Conservation (phyloP, 2,797 vertebrate species). For the Florisuga fusca region DNA sequence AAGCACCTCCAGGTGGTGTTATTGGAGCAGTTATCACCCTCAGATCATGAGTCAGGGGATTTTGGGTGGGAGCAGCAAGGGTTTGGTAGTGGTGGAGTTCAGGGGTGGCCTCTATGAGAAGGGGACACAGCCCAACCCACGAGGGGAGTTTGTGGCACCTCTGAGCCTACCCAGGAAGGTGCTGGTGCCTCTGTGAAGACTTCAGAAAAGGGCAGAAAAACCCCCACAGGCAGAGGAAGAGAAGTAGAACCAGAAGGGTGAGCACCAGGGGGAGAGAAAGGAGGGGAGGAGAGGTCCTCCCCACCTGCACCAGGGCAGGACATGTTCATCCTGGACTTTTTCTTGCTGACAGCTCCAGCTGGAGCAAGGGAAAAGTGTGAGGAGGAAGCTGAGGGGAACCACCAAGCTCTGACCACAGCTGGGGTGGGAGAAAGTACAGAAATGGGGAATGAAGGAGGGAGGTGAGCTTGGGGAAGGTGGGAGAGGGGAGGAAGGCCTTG, state of each 20-base stretch:
- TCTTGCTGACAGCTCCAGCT: rapidly evolving
- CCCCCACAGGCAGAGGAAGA: rapidly evolving
- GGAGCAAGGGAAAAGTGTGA: background rate
- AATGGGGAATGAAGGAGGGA: rapidly evolving
- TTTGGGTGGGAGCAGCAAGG: background rate
- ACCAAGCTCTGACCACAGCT: background rate
- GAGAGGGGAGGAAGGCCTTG: rapidly evolving
- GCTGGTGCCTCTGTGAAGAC: background rate
- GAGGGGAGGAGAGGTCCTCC: background rate
- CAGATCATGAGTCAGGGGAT: background rate
- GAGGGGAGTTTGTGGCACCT: background rate
- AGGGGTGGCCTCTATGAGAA: background rate
- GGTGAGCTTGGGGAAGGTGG: background rate
- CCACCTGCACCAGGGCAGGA: background rate
- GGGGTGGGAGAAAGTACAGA: background rate
- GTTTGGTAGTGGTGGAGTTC: background rate
- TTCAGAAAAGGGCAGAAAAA: background rate
- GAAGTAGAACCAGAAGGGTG: background rate
- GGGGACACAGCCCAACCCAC: background rate
- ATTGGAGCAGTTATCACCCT: too few relatives aligned
- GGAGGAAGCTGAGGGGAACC: background rate
- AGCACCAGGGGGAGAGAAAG: background rate
- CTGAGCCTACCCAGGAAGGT: background rate
- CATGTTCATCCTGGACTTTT: too few relatives aligned
- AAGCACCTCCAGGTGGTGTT: background rate